phyloP scores from a whole-genome alignment of 1,140 invertebrate genomes.

The Pseudomyrmex dendroicus region DNA sequence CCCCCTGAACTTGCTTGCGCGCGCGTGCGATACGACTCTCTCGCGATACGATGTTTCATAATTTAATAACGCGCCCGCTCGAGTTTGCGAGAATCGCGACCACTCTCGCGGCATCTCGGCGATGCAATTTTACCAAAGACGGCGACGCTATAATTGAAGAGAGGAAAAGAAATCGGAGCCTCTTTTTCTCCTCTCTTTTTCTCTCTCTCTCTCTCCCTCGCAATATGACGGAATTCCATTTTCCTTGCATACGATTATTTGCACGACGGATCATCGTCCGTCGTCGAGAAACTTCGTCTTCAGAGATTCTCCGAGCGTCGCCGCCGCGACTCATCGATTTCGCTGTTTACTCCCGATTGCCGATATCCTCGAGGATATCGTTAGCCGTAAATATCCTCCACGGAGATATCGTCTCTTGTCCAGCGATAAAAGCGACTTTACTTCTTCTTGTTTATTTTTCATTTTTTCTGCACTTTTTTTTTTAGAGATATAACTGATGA shows the following conservation, averaged over 20 bases:
- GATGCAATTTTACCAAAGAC: conserved; percentile 14
- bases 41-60: conserved; percentile 62
- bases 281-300: conserved; percentile 15
- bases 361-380: conserved; percentile 32
- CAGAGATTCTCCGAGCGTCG: background rate
- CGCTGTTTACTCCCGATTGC: conserved; percentile 45
- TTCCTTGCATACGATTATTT: conserved; percentile 29
- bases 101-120: conserved; percentile 3
- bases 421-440: background rate
- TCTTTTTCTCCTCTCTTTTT: background rate
- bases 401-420: background rate
- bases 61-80: conserved; percentile 63
- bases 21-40: conserved; percentile 36
- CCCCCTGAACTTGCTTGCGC: conserved; percentile 38
- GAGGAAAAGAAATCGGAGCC: conserved; percentile 7
- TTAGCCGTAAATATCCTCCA: conserved; percentile 38
- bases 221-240: conserved; percentile 16
- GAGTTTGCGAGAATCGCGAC: conserved; percentile 14
- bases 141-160: conserved; percentile 32
- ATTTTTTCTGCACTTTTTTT: background rate
- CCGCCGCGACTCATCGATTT: conserved; percentile 32
- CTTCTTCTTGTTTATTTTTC: background rate
- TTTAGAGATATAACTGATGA: conserved; percentile 3
- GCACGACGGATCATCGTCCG: background rate
- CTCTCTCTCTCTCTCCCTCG: background rate